Percentiles rank a stretch among this genome's conserved stretches.
Conservation (phyloP, 2,888 invertebrate species). For the Piscicola geometra region DNA sequence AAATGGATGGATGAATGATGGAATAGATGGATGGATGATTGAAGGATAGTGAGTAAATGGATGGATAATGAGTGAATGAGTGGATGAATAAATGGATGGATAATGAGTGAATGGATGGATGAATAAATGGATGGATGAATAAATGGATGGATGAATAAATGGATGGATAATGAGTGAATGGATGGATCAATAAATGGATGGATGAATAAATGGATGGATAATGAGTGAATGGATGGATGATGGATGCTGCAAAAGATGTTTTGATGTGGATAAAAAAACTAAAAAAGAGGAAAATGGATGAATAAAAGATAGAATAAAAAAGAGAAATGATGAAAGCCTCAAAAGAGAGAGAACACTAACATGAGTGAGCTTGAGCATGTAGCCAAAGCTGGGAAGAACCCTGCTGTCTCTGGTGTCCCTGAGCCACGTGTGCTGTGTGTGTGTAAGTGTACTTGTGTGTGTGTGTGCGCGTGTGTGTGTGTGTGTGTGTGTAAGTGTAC, state of each 20-base stretch:
- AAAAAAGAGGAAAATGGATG: constrained; percentile 10
- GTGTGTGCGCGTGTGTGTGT: neutral
- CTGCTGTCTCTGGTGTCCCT: constrained; percentile 74
- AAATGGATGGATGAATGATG: constrained; percentile 12
- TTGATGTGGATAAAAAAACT: neutral
- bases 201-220: neutral
- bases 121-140: neutral
- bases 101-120: neutral
- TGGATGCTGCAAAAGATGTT: no score
- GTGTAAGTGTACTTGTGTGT: neutral
- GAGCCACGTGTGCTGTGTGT: constrained; percentile 66
- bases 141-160: neutral
- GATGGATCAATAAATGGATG: constrained; percentile 3
- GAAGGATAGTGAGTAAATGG: neutral
- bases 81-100: neutral
- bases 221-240: no score
- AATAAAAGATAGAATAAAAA: constrained; percentile 14
- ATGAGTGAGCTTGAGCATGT: constrained; percentile 62
- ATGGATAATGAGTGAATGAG: neutral
- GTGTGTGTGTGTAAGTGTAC: no score
- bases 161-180: constrained; percentile 1
- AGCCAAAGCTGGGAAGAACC: constrained; percentile 74
- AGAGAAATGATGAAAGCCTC: neutral
- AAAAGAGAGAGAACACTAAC: constrained; percentile 41
- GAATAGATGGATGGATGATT: neutral